Evolutionary conservation across 2,113 vertebrate genomes (phyloP).

Genomic region (Nicator chloris): DNA sequence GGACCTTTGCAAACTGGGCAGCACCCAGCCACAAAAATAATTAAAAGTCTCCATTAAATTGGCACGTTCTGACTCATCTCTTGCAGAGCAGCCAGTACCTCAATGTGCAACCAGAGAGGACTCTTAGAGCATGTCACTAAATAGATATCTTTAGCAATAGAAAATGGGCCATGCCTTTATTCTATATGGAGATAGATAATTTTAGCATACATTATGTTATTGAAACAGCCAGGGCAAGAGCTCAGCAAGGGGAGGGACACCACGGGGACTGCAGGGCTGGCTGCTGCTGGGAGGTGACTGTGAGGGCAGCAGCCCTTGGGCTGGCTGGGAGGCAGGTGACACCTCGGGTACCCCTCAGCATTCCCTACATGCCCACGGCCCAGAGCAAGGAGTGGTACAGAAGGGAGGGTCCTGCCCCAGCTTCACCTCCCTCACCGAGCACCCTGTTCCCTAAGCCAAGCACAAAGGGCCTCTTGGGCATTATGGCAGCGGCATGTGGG

Average conservation of each 20-base stretch:
- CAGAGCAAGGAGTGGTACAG: neutral
- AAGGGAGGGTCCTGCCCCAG: neutral
- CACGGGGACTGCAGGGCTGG: neutral
- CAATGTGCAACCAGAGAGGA: neutral
- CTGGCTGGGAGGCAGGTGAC: neutral
- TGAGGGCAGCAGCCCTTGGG: neutral
- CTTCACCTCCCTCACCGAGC: rapidly evolving
- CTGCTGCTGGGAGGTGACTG: neutral
- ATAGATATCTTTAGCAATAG: neutral
- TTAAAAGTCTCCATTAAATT: neutral
- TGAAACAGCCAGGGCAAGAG: neutral
- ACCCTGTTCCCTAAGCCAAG: neutral
- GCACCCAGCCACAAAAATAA: neutral
- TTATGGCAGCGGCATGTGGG: rapidly evolving
- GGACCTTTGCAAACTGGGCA: neutral
- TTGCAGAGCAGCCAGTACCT: neutral
- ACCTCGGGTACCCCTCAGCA: neutral
- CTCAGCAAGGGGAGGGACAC: neutral
- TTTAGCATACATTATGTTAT: neutral
- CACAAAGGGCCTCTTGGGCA: neutral
- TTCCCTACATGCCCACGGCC: neutral
- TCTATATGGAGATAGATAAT: neutral
- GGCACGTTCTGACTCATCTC: neutral
- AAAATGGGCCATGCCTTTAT: neutral
- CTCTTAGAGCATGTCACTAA: neutral